Conservation (phyloP, 2,113 vertebrate species). For the Ahaetulla prasina region DNA sequence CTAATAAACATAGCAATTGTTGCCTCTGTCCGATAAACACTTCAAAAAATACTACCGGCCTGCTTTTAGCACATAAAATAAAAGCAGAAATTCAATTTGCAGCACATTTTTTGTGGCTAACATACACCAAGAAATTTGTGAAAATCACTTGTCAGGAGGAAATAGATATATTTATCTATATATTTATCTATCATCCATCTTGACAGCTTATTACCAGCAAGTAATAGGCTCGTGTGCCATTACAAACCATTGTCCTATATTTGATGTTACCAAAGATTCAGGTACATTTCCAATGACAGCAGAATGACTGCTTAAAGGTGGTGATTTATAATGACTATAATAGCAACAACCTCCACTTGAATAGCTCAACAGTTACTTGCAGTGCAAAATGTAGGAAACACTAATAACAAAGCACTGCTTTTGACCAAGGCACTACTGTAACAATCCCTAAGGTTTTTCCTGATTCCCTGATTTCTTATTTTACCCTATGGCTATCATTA, state of each 20-base stretch:
- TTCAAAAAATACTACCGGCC: neutral
- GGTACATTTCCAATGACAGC: slow-evolving; percentile 9
- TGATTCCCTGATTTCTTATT: too few relatives aligned
- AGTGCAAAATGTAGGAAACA: slow-evolving; percentile 13
- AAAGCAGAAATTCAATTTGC: slow-evolving; percentile 6
- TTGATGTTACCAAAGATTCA: slow-evolving; percentile 35
- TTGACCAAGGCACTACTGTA: neutral
- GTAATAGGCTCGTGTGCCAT: slow-evolving; percentile 39
- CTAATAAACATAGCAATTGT: neutral
- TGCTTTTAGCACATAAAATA: neutral
- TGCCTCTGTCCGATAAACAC: neutral
- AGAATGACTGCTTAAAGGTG: slow-evolving; percentile 10
- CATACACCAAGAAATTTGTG: neutral
- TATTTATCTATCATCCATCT: slow-evolving; percentile 2
- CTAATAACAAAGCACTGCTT: slow-evolving; percentile 1
- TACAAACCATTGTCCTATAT: slow-evolving; percentile 44
- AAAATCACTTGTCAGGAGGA: slow-evolving; percentile 33
- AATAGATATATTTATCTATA: slow-evolving; percentile 37
- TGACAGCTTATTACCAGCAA: slow-evolving; percentile 50
- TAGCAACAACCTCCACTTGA: slow-evolving; percentile 47
- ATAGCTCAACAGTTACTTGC: slow-evolving; percentile 56
- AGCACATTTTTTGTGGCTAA: neutral
- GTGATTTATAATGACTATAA: slow-evolving; percentile 29
- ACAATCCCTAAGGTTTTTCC: neutral
- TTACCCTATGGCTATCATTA: too few relatives aligned